A percentile compares a stretch with the other conserved stretches of the same genome.
Conservation (phyloP, 2,113 vertebrate genomes). For the Kryptolebias marmoratus region DNA sequence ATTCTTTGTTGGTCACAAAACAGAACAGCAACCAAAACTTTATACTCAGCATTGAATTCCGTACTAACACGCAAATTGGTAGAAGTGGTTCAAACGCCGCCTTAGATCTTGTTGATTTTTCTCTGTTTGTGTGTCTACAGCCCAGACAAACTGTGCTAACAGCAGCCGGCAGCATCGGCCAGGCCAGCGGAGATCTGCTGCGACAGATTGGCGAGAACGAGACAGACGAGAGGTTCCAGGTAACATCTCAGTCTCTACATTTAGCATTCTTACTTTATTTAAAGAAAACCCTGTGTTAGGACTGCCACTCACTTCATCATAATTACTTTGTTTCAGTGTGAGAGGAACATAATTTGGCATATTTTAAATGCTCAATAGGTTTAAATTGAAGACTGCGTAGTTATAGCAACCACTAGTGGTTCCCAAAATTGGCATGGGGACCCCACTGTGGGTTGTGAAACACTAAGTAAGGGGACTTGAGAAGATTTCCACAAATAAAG, state of each 20-base stretch:
- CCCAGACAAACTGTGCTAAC: constrained; percentile 97
- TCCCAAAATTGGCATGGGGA: too few relatives aligned
- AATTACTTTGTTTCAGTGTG: too few relatives aligned
- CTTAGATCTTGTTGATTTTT: constrained; percentile 9
- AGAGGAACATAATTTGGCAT: too few relatives aligned
- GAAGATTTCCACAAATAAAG: too few relatives aligned
- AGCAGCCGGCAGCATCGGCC: constrained; percentile 96
- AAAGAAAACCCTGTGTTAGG: background rate
- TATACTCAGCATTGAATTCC: too few relatives aligned
- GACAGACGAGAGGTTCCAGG: constrained; percentile 96
- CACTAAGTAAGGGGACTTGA: too few relatives aligned
- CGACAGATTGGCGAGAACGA: constrained; percentile 97
- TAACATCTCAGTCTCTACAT: constrained; percentile 52
- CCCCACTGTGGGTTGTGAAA: too few relatives aligned
- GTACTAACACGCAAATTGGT: background rate
- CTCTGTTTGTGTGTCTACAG: constrained; percentile 67
- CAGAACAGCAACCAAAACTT: too few relatives aligned
- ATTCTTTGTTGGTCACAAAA: background rate
- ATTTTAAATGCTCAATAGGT: too few relatives aligned
- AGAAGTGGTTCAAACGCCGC: constrained; percentile 4
- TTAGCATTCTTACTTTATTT: constrained; percentile 25
- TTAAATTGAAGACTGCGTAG: too few relatives aligned
- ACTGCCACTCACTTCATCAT: background rate
- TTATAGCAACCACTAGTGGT: too few relatives aligned
- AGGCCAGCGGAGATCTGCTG: constrained; percentile 96